Evolutionary conservation across 2,113 vertebrate species (phyloP).

Genomic region (Aleadryas rufinucha): DNA sequence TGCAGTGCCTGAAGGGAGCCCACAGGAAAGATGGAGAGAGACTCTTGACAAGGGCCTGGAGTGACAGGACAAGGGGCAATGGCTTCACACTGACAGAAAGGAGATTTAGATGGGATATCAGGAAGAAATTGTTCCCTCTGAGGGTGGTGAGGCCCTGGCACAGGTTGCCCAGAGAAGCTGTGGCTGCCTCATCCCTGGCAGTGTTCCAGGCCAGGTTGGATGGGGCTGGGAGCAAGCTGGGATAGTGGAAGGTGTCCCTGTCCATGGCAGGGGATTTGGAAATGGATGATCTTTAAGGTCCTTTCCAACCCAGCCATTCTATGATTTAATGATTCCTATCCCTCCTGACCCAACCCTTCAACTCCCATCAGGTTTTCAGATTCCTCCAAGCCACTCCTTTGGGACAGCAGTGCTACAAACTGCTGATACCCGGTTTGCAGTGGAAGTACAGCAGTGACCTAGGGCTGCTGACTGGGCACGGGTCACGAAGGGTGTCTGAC

Average conservation of each 20-base stretch:
- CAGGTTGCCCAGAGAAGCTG: not conserved
- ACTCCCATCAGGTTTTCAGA: not conserved
- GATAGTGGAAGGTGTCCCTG: not conserved
- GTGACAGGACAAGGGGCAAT: not conserved
- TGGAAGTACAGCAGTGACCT: not conserved
- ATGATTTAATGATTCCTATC: not conserved
- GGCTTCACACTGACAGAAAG: not conserved
- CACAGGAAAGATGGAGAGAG: not conserved
- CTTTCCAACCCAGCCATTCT: not conserved
- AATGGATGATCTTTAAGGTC: not conserved
- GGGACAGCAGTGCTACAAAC: not conserved
- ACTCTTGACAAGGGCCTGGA: not conserved
- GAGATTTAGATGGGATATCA: accelerated
- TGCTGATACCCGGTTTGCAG: not conserved
- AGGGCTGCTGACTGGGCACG: accelerated
- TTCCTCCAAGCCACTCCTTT: not conserved
- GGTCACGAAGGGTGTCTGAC: not conserved
- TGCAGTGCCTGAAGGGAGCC: not conserved
- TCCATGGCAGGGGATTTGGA: accelerated
- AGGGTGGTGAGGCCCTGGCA: not conserved
- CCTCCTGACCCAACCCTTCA: not conserved
- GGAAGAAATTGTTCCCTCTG: not conserved
- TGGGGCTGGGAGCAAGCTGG: not conserved
- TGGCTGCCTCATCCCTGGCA: not conserved
- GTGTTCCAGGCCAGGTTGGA: not conserved